Evolutionary conservation across 2,797 vertebrate species (phyloP), one percentile per base, ranked within the genome.

Genomic region (Argentina silus): DNA sequence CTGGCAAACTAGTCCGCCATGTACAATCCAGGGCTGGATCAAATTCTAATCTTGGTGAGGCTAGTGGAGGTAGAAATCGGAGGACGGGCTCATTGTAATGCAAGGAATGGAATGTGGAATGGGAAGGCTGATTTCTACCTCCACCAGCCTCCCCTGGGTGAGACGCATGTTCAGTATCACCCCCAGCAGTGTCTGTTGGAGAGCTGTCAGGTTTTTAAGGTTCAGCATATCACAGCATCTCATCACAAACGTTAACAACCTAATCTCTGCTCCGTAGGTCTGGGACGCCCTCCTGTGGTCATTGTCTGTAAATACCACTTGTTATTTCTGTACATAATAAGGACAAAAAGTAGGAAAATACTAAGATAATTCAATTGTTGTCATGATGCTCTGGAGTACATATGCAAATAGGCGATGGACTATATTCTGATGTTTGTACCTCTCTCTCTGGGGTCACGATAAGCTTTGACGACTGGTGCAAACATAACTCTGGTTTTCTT

Each of bases 231-330:
- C 85, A 86, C 81, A 80, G 83, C 74, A 81, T 64, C 85, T 79
- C 88, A 51, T 79, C 81, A 76, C 42, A 48, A 83, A 81, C 80
- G 83, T 84, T 78, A 78, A 77, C 9, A 78, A 76, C 15, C 44
- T 43, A 15, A 12, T 23, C 45, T 76, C 80, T 82, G 77, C 88
- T 81, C 78, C 5, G 72, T 87, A 86, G 85, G 72, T 89, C 88
- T 85, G 77, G 76, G 81, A 72, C 85, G 66, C 91, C 87, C 92
- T 93, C 93, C 92, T 92, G 91, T 94, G 92, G 93, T 90, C 78
- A 71, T 81, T 85, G 80, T 45, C 88, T 94, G 92, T 94, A 94
- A 94, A 94, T 94, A 94, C 93, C 93, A 94, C 92, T 94, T 91
- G 81, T 81, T 88, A 86, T 89, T 73, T 90, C 85, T 94, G 92